phyloP scores from a whole-genome alignment of 2,888 invertebrate genomes.

The Auanema sp. region DNA sequence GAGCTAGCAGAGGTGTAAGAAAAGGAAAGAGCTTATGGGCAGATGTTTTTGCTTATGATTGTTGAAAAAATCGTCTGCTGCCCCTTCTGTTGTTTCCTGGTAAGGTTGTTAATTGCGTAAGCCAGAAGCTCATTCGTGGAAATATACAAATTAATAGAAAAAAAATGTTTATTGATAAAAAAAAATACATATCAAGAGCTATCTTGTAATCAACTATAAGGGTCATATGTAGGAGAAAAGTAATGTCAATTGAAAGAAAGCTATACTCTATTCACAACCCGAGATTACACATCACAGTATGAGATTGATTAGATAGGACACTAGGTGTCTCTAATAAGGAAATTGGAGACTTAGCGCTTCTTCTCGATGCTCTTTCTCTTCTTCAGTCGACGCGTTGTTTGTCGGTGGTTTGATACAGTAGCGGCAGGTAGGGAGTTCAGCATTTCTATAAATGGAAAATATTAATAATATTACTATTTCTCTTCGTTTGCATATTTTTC shows the following conservation, averaged over 20 bases:
- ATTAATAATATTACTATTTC: not conserved
- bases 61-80: too few species aligned
- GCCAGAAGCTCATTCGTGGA: too few species aligned
- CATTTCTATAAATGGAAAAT: conserved; percentile 18
- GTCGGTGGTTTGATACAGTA: conserved; percentile 7
- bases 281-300: conserved; percentile 8
- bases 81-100: too few species aligned
- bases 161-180: conserved; percentile 1
- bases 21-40: too few species aligned
- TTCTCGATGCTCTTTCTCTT: conserved; percentile 29
- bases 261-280: too few species aligned
- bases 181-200: not conserved
- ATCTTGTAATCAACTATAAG: too few species aligned
- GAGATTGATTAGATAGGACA: conserved; percentile 17
- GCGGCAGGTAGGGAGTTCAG: conserved; percentile 8
- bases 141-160: not conserved
- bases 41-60: too few species aligned
- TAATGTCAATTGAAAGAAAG: too few species aligned
- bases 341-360: conserved; percentile 24
- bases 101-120: too few species aligned
- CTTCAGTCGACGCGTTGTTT: conserved; percentile 5
- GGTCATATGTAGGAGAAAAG: too few species aligned
- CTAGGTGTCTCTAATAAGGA: conserved; percentile 10
- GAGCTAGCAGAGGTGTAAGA: too few species aligned
- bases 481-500: not conserved